These are phyloP conservation scores for Nannoperca obscura DNA, from an alignment of 2,797 vertebrate species.

Conservation along the genomic window DNA sequence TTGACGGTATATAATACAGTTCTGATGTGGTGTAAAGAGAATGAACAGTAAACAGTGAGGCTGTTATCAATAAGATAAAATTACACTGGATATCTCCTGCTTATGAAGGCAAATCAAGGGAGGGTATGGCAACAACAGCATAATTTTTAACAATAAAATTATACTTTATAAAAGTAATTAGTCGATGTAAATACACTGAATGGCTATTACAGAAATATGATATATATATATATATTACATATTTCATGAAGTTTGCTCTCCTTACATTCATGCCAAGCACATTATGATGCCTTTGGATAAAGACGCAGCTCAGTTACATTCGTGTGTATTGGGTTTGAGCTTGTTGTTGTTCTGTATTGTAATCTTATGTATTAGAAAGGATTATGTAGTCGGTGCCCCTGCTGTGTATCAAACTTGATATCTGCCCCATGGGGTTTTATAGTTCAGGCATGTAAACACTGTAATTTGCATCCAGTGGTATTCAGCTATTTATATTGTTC, in stretches of 20 bases:
- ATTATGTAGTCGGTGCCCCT: slow-evolving; percentile 24
- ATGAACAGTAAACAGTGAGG: background rate
- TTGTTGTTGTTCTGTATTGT: slow-evolving; percentile 34
- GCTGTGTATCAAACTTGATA: slow-evolving; percentile 23
- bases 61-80: background rate
- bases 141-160: background rate
- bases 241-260: background rate
- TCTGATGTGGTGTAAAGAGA: background rate
- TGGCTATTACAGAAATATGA: no score
- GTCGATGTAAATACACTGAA: background rate
- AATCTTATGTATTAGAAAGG: slow-evolving; percentile 36
- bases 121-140: no score
- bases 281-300: slow-evolving; percentile 18
- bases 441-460: slow-evolving; percentile 38
- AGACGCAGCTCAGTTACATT: slow-evolving; percentile 11
- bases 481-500: slow-evolving; percentile 35
- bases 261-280: background rate
- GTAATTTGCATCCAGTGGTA: slow-evolving; percentile 32
- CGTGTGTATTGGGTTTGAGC: slow-evolving; percentile 24
- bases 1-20: background rate
- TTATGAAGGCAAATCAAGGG: background rate
- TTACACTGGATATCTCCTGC: background rate
- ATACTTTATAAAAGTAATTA: background rate
- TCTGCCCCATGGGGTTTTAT: slow-evolving; percentile 26
- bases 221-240: no score